These are phyloP conservation scores for Magallana ariakensis DNA, from an alignment of 1,140 invertebrate species.

Conservation along the genomic window DNA sequence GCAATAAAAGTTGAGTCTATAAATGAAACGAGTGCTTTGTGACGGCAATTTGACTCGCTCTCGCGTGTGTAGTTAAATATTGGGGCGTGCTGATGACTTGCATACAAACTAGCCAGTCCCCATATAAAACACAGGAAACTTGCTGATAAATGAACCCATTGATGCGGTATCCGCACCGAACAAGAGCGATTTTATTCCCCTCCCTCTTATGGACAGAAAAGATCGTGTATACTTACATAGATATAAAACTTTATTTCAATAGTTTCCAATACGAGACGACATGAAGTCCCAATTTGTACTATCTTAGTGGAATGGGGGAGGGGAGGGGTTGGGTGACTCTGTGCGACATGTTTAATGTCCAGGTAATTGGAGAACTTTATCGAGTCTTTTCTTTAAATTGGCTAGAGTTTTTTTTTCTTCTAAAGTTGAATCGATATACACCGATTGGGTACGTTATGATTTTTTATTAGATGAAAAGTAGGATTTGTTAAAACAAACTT, in stretches of 20 bases:
- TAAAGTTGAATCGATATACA: no score
- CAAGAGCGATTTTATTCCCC: background rate
- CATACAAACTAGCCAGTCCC: background rate
- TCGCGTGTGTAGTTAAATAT: conserved; percentile 13
- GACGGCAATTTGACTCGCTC: conserved; percentile 9
- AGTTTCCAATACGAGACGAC: background rate
- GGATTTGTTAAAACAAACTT: no score
- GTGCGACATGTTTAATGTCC: background rate
- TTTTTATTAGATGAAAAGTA: no score
- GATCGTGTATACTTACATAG: conserved; percentile 27
- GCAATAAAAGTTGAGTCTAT: conserved; percentile 28
- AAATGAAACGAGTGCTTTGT: conserved; percentile 8
- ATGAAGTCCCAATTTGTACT: background rate
- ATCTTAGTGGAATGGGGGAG: no score
- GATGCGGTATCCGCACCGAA: background rate
- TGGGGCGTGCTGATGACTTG: conserved; percentile 16
- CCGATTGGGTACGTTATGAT: no score
- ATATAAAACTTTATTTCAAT: conserved; percentile 17
- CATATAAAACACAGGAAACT: background rate
- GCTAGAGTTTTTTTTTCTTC: no score
- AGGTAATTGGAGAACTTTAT: background rate
- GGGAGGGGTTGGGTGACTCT: background rate
- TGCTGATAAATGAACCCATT: conserved; percentile 18
- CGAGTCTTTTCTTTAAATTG: no score
- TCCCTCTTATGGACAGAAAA: background rate